Percentiles rank a stretch among this genome's conserved stretches.
Evolutionary conservation across 1,140 invertebrate genomes (phyloP).

Genomic region (Drosophila persimilis): DNA sequence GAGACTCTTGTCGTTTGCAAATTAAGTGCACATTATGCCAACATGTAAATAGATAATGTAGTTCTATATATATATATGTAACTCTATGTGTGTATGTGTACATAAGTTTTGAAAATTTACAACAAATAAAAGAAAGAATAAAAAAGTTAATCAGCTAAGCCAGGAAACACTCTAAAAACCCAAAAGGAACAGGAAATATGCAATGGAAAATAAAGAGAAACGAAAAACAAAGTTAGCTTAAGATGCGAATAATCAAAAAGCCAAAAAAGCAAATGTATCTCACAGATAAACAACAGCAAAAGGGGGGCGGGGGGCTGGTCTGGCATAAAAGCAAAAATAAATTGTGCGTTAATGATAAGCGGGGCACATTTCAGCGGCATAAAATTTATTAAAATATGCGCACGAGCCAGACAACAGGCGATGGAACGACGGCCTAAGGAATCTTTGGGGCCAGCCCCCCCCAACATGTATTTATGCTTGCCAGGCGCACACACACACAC

Average conservation of each 20-base stretch:
- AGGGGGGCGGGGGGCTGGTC: constrained; percentile 2
- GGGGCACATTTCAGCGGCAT: constrained; percentile 77
- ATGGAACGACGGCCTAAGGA: constrained; percentile 4
- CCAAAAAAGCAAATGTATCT: constrained; percentile 80
- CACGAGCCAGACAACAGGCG: constrained; percentile 45
- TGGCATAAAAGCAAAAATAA: constrained; percentile 79
- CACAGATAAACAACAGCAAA: constrained; percentile 69
- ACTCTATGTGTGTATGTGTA: constrained; percentile 12
- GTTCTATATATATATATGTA: constrained; percentile 25
- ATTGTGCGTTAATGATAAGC: constrained; percentile 82
- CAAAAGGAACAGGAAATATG: constrained; percentile 3
- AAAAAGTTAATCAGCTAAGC: constrained; percentile 70
- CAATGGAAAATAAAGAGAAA: constrained; percentile 14
- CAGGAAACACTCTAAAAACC: constrained; percentile 37
- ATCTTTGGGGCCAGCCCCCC: constrained; percentile 35
- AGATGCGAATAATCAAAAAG: constrained; percentile 79
- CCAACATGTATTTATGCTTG: constrained; percentile 66
- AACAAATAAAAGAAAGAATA: constrained; percentile 14
- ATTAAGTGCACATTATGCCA: constrained; percentile 76
- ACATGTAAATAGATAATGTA: constrained; percentile 79
- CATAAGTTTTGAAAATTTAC: constrained; percentile 13
- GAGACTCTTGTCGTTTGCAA: constrained; percentile 63
- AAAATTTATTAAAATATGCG: constrained; percentile 82
- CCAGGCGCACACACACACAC: constrained; percentile 39
- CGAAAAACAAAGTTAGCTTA: constrained; percentile 50